These are phyloP conservation scores for Bombus breviceps DNA, from an alignment of 1,140 invertebrate species.

Conservation along the genomic window DNA sequence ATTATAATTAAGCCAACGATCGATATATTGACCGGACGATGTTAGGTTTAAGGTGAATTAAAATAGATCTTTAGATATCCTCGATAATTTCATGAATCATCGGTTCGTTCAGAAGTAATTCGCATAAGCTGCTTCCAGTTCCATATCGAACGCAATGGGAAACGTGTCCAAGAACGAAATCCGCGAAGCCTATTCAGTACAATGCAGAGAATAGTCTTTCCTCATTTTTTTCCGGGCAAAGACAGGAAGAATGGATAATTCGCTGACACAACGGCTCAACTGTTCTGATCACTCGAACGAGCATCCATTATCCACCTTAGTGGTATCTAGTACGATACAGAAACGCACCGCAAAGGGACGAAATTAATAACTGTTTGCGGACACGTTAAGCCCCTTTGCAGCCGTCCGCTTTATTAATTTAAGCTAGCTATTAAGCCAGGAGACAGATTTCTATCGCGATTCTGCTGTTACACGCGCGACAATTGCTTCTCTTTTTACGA, in stretches of 20 bases:
- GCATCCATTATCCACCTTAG: slow-evolving; percentile 66
- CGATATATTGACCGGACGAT: neutral
- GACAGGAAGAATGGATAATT: slow-evolving; percentile 38
- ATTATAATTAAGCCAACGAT: neutral
- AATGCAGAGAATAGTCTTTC: neutral
- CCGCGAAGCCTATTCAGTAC: slow-evolving; percentile 2
- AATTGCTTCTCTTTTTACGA: slow-evolving; percentile 13
- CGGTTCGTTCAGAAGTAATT: slow-evolving; percentile 2
- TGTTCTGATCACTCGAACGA: slow-evolving; percentile 52
- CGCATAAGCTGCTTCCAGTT: neutral
- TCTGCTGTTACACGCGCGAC: neutral
- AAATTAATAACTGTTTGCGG: slow-evolving; percentile 71
- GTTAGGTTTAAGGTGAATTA: neutral
- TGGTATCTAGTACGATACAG: slow-evolving; percentile 26
- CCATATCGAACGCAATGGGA: neutral
- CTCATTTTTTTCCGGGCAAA: neutral
- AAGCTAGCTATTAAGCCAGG: slow-evolving; percentile 27
- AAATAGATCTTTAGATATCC: neutral
- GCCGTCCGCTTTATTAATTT: slow-evolving; percentile 66
- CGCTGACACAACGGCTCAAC: slow-evolving; percentile 54
- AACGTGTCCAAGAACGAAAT: slow-evolving; percentile 4
- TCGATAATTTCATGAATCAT: neutral
- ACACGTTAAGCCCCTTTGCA: slow-evolving; percentile 55
- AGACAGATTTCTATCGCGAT: slow-evolving; percentile 39
- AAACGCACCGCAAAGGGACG: slow-evolving; percentile 52